Evolutionary conservation across 2,113 vertebrate species (phyloP), one percentile per base, ranked within the genome.

Genomic region (Thalassarche chlororhynchos): DNA sequence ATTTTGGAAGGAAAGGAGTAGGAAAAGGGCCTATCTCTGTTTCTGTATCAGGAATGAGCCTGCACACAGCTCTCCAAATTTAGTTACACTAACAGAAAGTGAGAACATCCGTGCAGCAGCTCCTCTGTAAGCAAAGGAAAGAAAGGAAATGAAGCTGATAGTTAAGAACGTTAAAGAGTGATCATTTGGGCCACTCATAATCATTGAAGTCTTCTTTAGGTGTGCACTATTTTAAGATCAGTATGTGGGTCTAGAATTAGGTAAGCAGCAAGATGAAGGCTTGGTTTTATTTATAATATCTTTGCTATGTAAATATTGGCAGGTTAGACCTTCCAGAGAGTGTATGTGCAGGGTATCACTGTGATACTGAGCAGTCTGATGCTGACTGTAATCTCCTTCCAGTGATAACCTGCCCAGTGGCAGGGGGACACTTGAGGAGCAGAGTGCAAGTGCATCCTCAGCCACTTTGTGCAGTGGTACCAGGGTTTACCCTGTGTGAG

Each of bases 401-500:
- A 32, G 61, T 5, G 17, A 18, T 6, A 23, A 18, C 10, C 21
- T 51, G 40, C 10, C 80, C 19, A 29, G 62, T 14, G 84, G 17
- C 25, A 36, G 34, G 8, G 21, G 55, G 9, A 44, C n/a, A 8
- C 36, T 5, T 5, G 2, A 36, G 42, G 34, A 17, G 10, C 69
- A 85, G 42, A 14, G 49, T 3, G 6, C 9, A 51, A 55, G 14
- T 7, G 16, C 62, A 25, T 65, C 71, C 38, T 80, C 71, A 51
- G 31, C 42, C 51, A 1, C 64, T 8, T 29, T 29, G 12, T 51
- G 68, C 34, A 5, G 51, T 6, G 9, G 21, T 12, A 32, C 31
- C 81, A 87, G 14, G 17, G 15, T 0, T 46, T 11, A 9, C 32
- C 25, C 47, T 5, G 3, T 0, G 2, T 25, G 54, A 60, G 28